phyloP scores from a whole-genome alignment of 2,888 invertebrate species.

The Mesoligia furuncula region DNA sequence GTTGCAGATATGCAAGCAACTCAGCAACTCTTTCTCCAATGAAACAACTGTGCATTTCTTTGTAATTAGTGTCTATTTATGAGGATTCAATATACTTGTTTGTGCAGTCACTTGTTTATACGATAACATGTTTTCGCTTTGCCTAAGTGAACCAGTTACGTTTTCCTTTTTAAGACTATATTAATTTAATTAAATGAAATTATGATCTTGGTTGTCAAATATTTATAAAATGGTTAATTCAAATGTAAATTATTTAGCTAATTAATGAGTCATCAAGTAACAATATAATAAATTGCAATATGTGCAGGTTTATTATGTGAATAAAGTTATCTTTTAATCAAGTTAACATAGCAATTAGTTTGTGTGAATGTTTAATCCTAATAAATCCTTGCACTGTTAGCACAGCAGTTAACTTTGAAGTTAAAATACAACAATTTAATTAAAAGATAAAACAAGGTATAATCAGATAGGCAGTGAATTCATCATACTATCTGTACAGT shows the following conservation, averaged over 20 bases:
- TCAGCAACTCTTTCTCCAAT: conserved; percentile 35
- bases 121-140: neutral
- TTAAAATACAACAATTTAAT: conserved; percentile 35
- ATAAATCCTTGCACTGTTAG: conserved; percentile 20
- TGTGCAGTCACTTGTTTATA: conserved; percentile 3
- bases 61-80: conserved; percentile 14
- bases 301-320: conserved; percentile 3
- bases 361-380: conserved; percentile 15
- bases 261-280: conserved; percentile 1
- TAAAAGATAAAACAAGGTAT: conserved; percentile 28
- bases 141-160: neutral
- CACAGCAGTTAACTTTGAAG: conserved; percentile 15
- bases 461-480: conserved; percentile 20
- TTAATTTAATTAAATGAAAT: neutral
- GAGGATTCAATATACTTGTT: neutral
- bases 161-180: neutral
- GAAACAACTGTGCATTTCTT: conserved; percentile 30
- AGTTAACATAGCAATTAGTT: conserved; percentile 24
- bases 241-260: neutral
- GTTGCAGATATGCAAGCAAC: conserved; percentile 29
- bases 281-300: neutral
- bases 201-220: neutral
- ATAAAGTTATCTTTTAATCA: conserved; percentile 21
- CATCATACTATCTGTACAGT: conserved; percentile 15
- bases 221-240: neutral